phyloP scores from a whole-genome alignment of 2,888 invertebrate species.

The Lepidocyrtoides sp. region DNA sequence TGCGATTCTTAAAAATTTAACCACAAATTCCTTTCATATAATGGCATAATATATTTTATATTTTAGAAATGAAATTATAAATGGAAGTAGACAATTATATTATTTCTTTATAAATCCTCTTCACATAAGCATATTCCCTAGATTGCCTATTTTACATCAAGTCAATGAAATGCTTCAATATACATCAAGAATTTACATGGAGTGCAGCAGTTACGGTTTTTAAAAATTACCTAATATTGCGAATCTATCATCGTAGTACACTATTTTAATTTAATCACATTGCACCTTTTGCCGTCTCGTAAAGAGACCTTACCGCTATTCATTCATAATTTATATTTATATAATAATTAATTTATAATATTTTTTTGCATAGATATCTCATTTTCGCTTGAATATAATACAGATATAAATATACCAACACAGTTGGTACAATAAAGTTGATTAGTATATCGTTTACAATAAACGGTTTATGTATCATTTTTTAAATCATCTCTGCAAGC shows the following conservation, averaged over 20 bases:
- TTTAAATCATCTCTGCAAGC: slow-evolving; percentile 39
- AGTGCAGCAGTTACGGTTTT: slow-evolving; percentile 46
- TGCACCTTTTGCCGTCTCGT: slow-evolving; percentile 41
- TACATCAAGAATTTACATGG: slow-evolving; percentile 18
- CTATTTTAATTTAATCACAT: slow-evolving; percentile 45
- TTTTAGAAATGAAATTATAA: slow-evolving; percentile 24
- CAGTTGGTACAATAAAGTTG: slow-evolving; percentile 27
- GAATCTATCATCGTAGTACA: background rate
- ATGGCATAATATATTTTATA: background rate
- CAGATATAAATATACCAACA: slow-evolving; percentile 29
- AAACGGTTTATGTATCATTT: too few relatives aligned
- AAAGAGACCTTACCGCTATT: background rate
- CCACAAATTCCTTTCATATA: background rate
- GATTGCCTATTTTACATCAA: background rate
- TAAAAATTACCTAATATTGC: slow-evolving; percentile 34
- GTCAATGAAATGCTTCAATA: background rate
- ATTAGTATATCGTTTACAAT: background rate
- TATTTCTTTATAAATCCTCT: too few relatives aligned
- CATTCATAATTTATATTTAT: slow-evolving; percentile 6
- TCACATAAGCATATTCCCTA: too few relatives aligned
- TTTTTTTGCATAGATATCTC: slow-evolving; percentile 36
- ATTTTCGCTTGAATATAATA: slow-evolving; percentile 41
- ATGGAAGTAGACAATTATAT: too few relatives aligned
- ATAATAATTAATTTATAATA: slow-evolving; percentile 9
- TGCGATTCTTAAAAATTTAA: background rate